phyloP scores from a whole-genome alignment of 2,797 vertebrate genomes.

The Urosaurus nigricauda region DNA sequence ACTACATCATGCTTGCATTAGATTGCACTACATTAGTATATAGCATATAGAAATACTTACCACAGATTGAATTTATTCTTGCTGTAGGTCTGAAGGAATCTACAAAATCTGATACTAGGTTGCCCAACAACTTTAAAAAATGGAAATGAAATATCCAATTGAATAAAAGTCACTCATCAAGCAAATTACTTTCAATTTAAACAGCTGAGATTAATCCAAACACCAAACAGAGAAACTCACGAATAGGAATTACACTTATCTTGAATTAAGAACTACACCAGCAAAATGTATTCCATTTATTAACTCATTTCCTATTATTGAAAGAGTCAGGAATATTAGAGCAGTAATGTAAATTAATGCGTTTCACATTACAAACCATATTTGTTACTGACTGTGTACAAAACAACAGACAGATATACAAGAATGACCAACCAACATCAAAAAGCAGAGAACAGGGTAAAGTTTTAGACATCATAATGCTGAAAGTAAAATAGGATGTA shows the following conservation, averaged over 20 bases:
- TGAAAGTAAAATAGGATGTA: not conserved
- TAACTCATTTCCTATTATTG: not conserved
- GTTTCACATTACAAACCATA: not conserved
- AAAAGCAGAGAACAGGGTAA: not conserved
- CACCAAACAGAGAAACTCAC: not conserved
- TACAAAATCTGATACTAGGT: constrained; percentile 96
- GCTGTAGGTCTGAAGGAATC: constrained; percentile 98
- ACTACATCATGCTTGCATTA: too few species aligned
- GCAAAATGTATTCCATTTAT: not conserved
- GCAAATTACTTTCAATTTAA: not conserved
- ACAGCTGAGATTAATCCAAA: not conserved
- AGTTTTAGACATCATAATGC: not conserved
- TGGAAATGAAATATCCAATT: constrained; percentile 10
- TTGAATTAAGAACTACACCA: not conserved
- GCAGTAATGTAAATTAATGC: not conserved
- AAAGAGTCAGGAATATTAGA: not conserved
- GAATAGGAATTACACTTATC: not conserved
- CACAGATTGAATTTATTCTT: constrained; percentile 99
- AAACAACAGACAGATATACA: not conserved
- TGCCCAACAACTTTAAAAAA: constrained; percentile 84
- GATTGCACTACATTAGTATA: too few species aligned
- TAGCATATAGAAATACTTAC: constrained; percentile 80
- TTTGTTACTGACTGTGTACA: not conserved
- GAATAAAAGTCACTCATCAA: not conserved
- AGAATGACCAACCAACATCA: not conserved